phyloP scores from a whole-genome alignment of 2,888 invertebrate genomes.

The Rhamnusium bicolor region DNA sequence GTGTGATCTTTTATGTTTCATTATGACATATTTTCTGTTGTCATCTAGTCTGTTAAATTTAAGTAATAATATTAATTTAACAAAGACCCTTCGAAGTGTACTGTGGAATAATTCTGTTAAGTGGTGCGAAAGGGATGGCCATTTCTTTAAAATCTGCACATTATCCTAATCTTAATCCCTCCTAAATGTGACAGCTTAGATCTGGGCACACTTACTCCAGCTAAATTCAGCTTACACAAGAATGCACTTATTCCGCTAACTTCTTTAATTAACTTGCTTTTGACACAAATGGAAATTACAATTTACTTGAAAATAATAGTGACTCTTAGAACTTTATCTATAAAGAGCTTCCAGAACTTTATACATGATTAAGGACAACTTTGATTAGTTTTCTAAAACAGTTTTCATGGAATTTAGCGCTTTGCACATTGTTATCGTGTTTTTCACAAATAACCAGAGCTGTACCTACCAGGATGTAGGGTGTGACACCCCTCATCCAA shows the following conservation, averaged over 20 bases:
- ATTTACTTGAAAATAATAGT: conserved; percentile 54
- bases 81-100: not conserved
- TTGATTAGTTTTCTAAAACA: conserved; percentile 40
- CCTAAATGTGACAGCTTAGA: conserved; percentile 63
- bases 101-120: conserved; percentile 12
- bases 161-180: conserved; percentile 53
- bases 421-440: conserved; percentile 13
- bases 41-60: not conserved
- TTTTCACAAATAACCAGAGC: not conserved
- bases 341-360: conserved; percentile 49
- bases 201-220: conserved; percentile 59
- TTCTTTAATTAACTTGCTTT: conserved; percentile 70
- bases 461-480: not conserved
- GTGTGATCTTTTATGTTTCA: no score
- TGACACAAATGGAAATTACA: conserved; percentile 69
- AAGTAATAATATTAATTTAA: conserved; percentile 3
- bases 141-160: conserved; percentile 34
- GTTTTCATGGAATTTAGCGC: conserved; percentile 7
- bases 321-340: conserved; percentile 49
- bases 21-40: not conserved
- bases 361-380: conserved; percentile 51
- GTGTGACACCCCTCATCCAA: not conserved
- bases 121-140: conserved; percentile 19
- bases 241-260: conserved; percentile 70
- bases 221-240: conserved; percentile 67